These are phyloP conservation scores for Candidula unifasciata DNA, from an alignment of 2,888 invertebrate genomes.

Conservation along the genomic window DNA sequence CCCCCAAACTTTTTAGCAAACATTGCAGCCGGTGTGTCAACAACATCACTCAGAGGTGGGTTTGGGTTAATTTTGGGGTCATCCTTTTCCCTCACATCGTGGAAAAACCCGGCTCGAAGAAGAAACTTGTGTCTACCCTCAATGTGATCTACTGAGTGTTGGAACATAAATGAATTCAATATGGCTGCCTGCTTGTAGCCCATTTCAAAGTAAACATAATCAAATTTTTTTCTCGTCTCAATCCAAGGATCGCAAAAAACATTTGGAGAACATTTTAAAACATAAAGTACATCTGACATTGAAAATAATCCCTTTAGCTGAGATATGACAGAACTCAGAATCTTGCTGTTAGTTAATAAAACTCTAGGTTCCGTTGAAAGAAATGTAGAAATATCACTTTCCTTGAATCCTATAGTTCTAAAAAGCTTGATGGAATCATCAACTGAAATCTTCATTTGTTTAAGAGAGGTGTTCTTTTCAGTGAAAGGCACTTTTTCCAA, in stretches of 20 bases:
- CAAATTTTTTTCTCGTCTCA: constrained; percentile 36
- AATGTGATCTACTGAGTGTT: constrained; percentile 17
- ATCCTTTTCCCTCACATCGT: constrained; percentile 36
- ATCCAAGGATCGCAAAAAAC: constrained; percentile 28
- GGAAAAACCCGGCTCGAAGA: constrained; percentile 36
- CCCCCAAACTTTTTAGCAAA: constrained; percentile 34
- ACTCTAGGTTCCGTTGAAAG: background rate
- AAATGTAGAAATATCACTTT: background rate
- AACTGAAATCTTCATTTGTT: background rate
- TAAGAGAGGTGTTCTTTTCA: background rate
- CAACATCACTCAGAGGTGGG: constrained; percentile 32
- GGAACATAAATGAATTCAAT: constrained; percentile 5
- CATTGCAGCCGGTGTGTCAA: background rate
- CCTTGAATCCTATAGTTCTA: constrained; percentile 31
- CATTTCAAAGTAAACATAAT: constrained; percentile 45
- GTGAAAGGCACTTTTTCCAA: constrained; percentile 21
- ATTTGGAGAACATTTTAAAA: constrained; percentile 30
- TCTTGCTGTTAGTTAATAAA: background rate
- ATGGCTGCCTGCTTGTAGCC: constrained; percentile 27
- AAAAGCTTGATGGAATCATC: background rate
- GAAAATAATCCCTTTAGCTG: constrained; percentile 42
- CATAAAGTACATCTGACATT: background rate
- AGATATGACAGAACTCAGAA: background rate
- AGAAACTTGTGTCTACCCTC: constrained; percentile 40
- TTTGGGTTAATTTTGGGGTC: constrained; percentile 41